phyloP scores from a whole-genome alignment of 1,140 invertebrate genomes.

The Caenorhabditis remanei region DNA sequence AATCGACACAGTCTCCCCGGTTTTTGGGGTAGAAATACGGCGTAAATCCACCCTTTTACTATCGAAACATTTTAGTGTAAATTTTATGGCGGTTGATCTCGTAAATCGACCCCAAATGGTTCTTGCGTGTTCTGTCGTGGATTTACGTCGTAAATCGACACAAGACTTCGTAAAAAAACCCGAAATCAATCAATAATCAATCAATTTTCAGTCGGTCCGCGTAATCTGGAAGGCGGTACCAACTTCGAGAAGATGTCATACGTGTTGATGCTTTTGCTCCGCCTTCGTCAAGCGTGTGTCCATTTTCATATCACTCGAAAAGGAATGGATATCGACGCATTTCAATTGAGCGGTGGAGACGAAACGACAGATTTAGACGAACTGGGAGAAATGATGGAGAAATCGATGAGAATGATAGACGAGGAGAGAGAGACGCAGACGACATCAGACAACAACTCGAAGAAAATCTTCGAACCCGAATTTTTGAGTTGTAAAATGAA shows the following conservation, averaged over 20 bases:
- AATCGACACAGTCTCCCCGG: too few species aligned
- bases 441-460: not conserved
- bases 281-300: slow-evolving; percentile 72
- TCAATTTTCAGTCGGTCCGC: slow-evolving; percentile 61
- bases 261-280: slow-evolving; percentile 69
- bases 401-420: slow-evolving; percentile 45
- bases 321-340: slow-evolving; percentile 41
- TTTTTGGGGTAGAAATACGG: too few species aligned
- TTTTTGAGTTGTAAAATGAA: slow-evolving; percentile 52
- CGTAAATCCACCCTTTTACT: too few species aligned
- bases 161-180: too few species aligned
- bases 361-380: not conserved
- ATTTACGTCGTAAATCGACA: too few species aligned
- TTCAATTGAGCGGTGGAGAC: slow-evolving; percentile 1
- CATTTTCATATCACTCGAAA: slow-evolving; percentile 70
- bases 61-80: too few species aligned
- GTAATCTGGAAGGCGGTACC: slow-evolving; percentile 61
- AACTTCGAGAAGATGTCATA: slow-evolving; percentile 69
- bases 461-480: slow-evolving; percentile 44
- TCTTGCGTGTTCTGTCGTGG: too few species aligned
- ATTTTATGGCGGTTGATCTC: too few species aligned
- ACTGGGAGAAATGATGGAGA: not conserved
- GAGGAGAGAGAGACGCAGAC: slow-evolving; percentile 47
- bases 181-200: too few species aligned
- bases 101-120: too few species aligned